Base-by-base conservation (phyloP, 1,140 invertebrate genomes). In the Anoplolepis gracilipes region DNA sequence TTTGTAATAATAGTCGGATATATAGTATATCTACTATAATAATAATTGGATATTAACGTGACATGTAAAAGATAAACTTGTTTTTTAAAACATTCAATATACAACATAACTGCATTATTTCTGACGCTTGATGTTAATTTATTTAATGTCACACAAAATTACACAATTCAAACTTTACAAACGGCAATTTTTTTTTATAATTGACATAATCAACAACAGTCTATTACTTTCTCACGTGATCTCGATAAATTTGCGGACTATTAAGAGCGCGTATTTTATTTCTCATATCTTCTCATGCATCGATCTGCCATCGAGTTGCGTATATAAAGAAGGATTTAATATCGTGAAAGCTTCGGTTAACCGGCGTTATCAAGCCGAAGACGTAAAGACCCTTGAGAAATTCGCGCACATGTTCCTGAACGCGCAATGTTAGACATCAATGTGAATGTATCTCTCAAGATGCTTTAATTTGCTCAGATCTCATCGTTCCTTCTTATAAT, bases 381-480 rank as follows among this genome's bases (percentile, higher is more conserved):
- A 59, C 65, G 13, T n/a, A 57, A 72, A 59, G 1, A 49, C 62
- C 49, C 33, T 69, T 49, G 78, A 81, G 36, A 72, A 72, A 72
- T 72, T 57, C 49, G 49, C 33, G 25, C 53, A 42, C 53, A 72
- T 25, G 65, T 72, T 39, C 28, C 33, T 16, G 33, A 49, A 61
- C 33, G 64, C 59, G 22, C 59, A 33, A 55, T 30, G 75, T 77
- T 33, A 61, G 13, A 22, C 70, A 72, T 72, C 78, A 72, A 59
- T 72, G 78, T 59, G 65, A 70, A 57, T 22, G 42, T 72, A n/a
- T 19, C 13, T 81, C 55, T 82, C 53, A 42, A 81, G 25, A 59
- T 57, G 53, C n/a, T 61, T 72, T 62, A 57, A 59, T 36, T 72
- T 25, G 10, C 19, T 2, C 36, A 7, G 25, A 39, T 19, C 39